These are phyloP conservation scores for Myotis findleyi DNA, from an alignment of 2,797 vertebrate species.

Conservation along the genomic window DNA sequence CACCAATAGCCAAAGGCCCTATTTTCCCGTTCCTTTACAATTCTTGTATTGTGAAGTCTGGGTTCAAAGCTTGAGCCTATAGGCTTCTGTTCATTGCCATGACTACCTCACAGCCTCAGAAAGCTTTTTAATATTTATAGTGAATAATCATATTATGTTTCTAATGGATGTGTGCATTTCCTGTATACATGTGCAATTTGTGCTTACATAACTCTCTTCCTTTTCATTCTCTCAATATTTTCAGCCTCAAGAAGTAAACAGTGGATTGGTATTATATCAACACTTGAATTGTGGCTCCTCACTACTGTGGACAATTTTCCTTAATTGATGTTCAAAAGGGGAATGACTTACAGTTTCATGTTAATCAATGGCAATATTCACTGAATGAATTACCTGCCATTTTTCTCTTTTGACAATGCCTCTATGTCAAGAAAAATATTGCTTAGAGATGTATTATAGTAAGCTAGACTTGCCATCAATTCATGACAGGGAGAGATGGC, in stretches of 20 bases:
- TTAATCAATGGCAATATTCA: neutral
- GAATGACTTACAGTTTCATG: neutral
- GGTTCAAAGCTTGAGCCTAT: neutral
- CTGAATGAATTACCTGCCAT: neutral
- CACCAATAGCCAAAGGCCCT: neutral
- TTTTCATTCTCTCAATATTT: neutral
- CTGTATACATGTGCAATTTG: neutral
- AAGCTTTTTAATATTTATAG: neutral
- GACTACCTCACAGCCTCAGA: neutral
- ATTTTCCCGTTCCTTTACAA: neutral
- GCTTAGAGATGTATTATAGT: neutral
- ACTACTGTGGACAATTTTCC: neutral
- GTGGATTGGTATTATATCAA: neutral
- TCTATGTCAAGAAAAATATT: constrained; percentile 18
- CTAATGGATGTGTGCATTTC: neutral
- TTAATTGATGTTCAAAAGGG: neutral
- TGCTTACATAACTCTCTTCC: neutral
- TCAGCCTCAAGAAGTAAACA: neutral
- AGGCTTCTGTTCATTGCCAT: neutral
- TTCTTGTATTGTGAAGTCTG: neutral
- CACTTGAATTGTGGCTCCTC: neutral
- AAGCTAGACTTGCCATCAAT: neutral
- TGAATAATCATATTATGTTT: neutral
- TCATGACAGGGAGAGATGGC: neutral
- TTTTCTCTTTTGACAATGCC: neutral